phyloP scores from a whole-genome alignment of 2,888 invertebrate genomes.

The Mystacides longicornis region DNA sequence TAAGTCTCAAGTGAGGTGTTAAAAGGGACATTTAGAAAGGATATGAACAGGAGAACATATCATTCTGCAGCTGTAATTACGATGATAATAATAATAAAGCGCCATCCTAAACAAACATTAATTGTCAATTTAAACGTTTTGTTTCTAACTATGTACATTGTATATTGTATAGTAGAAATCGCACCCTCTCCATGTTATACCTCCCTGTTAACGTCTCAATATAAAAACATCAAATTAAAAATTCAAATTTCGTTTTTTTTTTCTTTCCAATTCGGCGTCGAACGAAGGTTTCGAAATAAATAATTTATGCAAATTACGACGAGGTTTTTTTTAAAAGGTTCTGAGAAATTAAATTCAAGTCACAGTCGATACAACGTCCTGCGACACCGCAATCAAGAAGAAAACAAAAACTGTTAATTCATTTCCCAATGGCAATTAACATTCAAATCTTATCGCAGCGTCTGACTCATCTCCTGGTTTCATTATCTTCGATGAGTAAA shows the following conservation, averaged over 20 bases:
- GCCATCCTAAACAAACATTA: conserved; percentile 23
- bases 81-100: conserved; percentile 12
- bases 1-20: conserved; percentile 24
- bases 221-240: conserved; percentile 16
- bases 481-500: conserved; percentile 20
- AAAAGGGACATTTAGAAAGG: conserved; percentile 17
- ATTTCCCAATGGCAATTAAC: conserved; percentile 51
- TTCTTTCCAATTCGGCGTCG: neutral
- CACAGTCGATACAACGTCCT: conserved; percentile 14
- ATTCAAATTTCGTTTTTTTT: conserved; percentile 16
- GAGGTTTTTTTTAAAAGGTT: conserved; percentile 21
- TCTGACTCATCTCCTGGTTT: conserved; percentile 50
- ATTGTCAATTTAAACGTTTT: conserved; percentile 19
- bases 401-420: conserved; percentile 39
- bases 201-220: conserved; percentile 10
- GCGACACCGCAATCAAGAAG: conserved; percentile 25
- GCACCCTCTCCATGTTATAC: conserved; percentile 2
- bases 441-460: conserved; percentile 45
- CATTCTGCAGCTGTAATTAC: too few relatives aligned
- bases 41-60: neutral
- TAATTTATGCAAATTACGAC: conserved; percentile 26
- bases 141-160: conserved; percentile 18
- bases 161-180: too few relatives aligned
- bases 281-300: conserved; percentile 17
- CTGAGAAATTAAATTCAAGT: conserved; percentile 17